Conservation (phyloP, 2,113 vertebrate genomes). For the Anhinga rufa region DNA sequence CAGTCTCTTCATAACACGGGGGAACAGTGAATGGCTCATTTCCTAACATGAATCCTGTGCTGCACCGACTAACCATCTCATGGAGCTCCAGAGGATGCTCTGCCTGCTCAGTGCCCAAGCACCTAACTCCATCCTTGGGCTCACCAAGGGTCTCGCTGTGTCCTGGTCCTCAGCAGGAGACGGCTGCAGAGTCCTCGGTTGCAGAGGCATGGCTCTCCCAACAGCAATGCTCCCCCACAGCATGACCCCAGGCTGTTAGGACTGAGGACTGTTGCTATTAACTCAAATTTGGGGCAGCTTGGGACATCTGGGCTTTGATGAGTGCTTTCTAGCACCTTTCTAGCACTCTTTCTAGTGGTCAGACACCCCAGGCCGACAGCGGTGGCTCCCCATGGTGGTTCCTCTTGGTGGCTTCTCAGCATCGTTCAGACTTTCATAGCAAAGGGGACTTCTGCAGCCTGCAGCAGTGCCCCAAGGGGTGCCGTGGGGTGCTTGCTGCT, state of each 20-base stretch:
- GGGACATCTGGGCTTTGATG: background rate
- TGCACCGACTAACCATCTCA: fast-evolving
- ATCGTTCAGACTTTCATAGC: background rate
- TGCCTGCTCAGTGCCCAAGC: background rate
- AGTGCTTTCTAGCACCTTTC: background rate
- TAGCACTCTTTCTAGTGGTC: background rate
- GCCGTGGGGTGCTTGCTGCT: background rate
- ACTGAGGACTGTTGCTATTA: background rate
- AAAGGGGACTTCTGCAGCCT: background rate
- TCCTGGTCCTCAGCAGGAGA: background rate
- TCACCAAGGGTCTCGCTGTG: background rate
- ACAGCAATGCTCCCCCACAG: background rate
- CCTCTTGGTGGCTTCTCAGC: background rate
- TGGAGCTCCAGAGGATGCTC: background rate
- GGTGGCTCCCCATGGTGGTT: background rate
- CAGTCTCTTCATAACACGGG: background rate
- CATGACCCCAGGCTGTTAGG: background rate
- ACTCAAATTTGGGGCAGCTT: background rate
- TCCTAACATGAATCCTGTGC: background rate
- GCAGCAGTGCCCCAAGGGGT: background rate
- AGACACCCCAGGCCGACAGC: background rate
- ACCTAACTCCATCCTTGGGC: background rate
- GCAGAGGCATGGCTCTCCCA: background rate
- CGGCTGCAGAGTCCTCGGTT: background rate
- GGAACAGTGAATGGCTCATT: background rate